Percentiles rank a stretch among this genome's conserved stretches.
Evolutionary conservation across 92 coral and sea anemone species (phyloP).

Genomic region (Micromussa lordhowensis): DNA sequence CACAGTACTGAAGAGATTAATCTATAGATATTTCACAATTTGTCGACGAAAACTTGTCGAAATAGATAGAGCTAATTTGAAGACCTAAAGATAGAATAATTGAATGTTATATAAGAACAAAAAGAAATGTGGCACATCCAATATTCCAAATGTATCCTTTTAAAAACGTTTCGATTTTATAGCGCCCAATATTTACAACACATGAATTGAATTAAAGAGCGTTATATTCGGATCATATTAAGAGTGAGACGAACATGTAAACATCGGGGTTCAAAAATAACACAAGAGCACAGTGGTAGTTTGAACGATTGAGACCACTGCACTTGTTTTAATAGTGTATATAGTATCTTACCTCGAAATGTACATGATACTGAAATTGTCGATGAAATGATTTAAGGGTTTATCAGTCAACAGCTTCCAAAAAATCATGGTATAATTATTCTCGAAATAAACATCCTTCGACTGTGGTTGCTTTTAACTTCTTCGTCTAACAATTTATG

Average conservation of each 20-base stretch:
- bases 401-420: too few species aligned
- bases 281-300: not conserved
- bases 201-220: not conserved
- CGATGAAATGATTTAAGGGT: too few species aligned
- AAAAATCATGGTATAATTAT: too few species aligned
- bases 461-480: not conserved
- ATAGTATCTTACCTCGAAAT: too few species aligned
- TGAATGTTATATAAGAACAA: not conserved
- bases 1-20: not conserved
- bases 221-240: not conserved
- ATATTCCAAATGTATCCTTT: not conserved
- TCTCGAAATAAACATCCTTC: not conserved
- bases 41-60: not conserved
- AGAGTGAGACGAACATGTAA: not conserved
- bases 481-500: not conserved
- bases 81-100: not conserved
- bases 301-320: not conserved
- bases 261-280: not conserved
- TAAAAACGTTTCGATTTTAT: not conserved
- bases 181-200: not conserved
- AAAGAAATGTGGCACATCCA: not conserved
- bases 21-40: not conserved
- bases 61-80: not conserved
- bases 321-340: too few species aligned
- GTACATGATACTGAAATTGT: too few species aligned